Evolutionary conservation across 2,888 invertebrate species (phyloP).

Genomic region (Pristionchus entomophagus): DNA sequence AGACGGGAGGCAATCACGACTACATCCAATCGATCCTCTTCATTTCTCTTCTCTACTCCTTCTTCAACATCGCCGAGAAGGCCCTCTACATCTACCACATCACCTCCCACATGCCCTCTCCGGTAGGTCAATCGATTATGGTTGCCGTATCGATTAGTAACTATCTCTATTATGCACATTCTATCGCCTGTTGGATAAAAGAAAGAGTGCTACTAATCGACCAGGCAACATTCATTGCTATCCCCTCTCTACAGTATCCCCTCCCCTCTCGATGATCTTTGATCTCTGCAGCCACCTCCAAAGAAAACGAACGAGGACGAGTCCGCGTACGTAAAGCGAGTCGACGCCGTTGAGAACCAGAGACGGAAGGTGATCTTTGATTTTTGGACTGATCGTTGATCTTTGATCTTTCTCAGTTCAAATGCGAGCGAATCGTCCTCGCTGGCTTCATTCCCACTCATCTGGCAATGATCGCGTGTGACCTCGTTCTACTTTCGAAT

Average conservation of each 20-base stretch:
- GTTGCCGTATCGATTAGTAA: too few relatives aligned
- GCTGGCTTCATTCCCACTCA: not conserved
- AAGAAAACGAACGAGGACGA: not conserved
- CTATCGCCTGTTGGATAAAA: too few relatives aligned
- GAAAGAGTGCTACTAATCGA: too few relatives aligned
- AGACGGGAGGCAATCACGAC: not conserved
- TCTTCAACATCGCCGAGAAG: conserved; percentile 16
- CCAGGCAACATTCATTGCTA: too few relatives aligned
- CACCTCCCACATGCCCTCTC: not conserved
- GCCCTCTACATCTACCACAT: not conserved
- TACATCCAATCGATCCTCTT: not conserved
- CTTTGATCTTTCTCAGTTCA: conserved; percentile 2
- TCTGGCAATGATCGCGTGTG: not conserved
- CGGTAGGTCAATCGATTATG: not conserved
- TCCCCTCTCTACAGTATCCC: too few relatives aligned
- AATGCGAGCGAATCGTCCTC: not conserved
- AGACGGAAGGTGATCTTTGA: not conserved
- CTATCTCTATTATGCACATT: too few relatives aligned
- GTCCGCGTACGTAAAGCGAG: not conserved
- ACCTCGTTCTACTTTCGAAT: not conserved
- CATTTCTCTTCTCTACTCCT: not conserved
- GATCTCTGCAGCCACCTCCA: not conserved
- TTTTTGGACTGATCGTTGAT: not conserved
- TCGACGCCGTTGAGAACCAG: not conserved
- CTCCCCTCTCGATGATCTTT: not conserved